A percentile compares a stretch with the other conserved stretches of the same genome.
Evolutionary conservation across 2,888 invertebrate genomes (phyloP).

Genomic region (Phengaris arion): DNA sequence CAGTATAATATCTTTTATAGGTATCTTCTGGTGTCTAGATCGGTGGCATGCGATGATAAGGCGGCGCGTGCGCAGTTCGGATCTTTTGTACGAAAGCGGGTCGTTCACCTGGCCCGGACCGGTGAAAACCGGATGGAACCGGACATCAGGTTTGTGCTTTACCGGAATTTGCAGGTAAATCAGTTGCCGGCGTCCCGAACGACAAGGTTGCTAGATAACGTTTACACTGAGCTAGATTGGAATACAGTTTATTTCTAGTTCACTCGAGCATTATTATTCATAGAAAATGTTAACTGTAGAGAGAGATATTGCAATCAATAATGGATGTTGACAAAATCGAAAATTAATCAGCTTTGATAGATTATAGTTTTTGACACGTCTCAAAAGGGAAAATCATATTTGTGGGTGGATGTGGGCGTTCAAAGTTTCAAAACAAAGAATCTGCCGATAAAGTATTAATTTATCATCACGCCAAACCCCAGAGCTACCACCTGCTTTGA

Average conservation of each 20-base stretch:
- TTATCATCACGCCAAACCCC: not conserved
- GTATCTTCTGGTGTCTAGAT: slow-evolving; percentile 37
- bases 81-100: slow-evolving; percentile 42
- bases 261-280: slow-evolving; percentile 8
- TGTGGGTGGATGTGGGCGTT: not conserved
- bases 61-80: slow-evolving; percentile 39
- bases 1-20: slow-evolving; percentile 29
- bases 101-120: slow-evolving; percentile 41
- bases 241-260: slow-evolving; percentile 1
- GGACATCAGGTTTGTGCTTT: slow-evolving; percentile 40
- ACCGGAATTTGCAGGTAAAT: slow-evolving; percentile 39
- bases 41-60: slow-evolving; percentile 35
- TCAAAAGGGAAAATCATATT: slow-evolving; percentile 8
- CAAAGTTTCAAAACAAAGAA: slow-evolving; percentile 14
- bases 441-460: slow-evolving; percentile 18
- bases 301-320: not conserved
- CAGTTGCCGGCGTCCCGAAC: slow-evolving; percentile 27
- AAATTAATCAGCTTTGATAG: slow-evolving; percentile 1
- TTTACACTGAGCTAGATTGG: slow-evolving; percentile 22
- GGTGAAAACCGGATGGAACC: slow-evolving; percentile 41
- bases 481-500: no score
- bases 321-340: not conserved
- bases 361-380: slow-evolving; percentile 9
- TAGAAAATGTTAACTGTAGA: slow-evolving; percentile 4
- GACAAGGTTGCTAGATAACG: slow-evolving; percentile 25